Evolutionary conservation across 2,113 vertebrate species (phyloP).

Genomic region (Hylia prasina): DNA sequence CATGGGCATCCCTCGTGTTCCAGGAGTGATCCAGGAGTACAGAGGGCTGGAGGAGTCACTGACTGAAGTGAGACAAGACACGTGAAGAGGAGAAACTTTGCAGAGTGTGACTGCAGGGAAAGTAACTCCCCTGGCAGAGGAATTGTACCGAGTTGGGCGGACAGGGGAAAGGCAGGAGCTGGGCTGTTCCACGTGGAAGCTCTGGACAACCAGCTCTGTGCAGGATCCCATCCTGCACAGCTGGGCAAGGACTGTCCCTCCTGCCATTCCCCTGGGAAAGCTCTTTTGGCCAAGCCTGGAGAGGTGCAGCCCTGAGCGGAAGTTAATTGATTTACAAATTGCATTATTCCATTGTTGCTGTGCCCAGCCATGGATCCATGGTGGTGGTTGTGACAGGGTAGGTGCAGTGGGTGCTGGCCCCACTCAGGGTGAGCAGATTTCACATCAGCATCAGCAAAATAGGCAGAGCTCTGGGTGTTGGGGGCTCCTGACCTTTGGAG

Average conservation of each 20-base stretch:
- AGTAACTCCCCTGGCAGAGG: not conserved
- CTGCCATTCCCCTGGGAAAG: not conserved
- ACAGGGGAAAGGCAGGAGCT: not conserved
- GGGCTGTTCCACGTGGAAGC: fast-evolving
- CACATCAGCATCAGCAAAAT: not conserved
- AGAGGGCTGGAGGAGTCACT: not conserved
- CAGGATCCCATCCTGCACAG: not conserved
- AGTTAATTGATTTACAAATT: not conserved
- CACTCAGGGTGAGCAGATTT: not conserved
- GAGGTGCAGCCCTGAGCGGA: not conserved
- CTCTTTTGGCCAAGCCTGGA: not conserved
- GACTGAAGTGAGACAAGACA: not conserved
- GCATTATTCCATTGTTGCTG: not conserved
- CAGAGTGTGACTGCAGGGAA: not conserved
- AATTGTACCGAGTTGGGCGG: not conserved
- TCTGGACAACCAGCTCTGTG: not conserved
- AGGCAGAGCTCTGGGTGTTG: not conserved
- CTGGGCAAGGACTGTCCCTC: not conserved
- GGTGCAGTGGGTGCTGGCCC: not conserved
- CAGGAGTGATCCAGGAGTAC: not conserved
- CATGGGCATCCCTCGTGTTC: not conserved
- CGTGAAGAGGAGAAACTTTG: not conserved
- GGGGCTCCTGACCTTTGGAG: not conserved
- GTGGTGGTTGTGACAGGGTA: not conserved
- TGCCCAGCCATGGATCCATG: not conserved